Evolutionary conservation across 2,888 invertebrate species (phyloP), one percentile per base, ranked within the genome.

Genomic region (Sicus ferrugineus): DNA sequence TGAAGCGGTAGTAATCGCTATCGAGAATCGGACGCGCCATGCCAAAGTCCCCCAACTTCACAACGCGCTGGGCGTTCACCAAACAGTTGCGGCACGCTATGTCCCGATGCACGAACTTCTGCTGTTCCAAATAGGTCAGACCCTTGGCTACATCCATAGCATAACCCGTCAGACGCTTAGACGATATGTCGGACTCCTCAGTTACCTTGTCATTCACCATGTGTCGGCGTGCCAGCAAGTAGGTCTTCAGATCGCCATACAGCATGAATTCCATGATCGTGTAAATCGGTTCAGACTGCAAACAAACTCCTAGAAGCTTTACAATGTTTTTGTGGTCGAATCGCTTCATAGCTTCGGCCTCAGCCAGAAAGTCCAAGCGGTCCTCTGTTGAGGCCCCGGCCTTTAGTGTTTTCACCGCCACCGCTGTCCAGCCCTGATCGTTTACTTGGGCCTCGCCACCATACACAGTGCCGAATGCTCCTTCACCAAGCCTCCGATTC

Each of bases 221-320:
- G 85, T 94, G 93, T 52, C 96, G 89, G 73, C 96, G 89, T 16
- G 94, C 94, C 74, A 96, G 84, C 69, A 97, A 87, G 85, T 92
- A 97, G 9, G 93, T 95, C 86, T 96, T 96, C 74, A 97, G 86
- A 83, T 97, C 96, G 26, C 96, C 97, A 81, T 96, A 95, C 46
- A 96, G 86, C 93, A 96, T 94, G 80, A 95, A 95, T 84, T 97
- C 96, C 96, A 97, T 96, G 16, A 97, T 90, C 0, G 94, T 94
- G 80, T 94, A 93, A 56, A 96, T 92, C 0, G 96, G 96, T 78
- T 95, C 95, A 56, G 89, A 90, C 79, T 93, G 91, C 1, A 95
- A 93, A 77, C 95, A 94, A 14, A 97, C 95, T 0, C 93, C 96
- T 23, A 96, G 85, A 34, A 97, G 86, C 75, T 91, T 90, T 16